Evolutionary conservation across 2,888 invertebrate genomes (phyloP).

Genomic region (Rambutsinella grinnellia): DNA sequence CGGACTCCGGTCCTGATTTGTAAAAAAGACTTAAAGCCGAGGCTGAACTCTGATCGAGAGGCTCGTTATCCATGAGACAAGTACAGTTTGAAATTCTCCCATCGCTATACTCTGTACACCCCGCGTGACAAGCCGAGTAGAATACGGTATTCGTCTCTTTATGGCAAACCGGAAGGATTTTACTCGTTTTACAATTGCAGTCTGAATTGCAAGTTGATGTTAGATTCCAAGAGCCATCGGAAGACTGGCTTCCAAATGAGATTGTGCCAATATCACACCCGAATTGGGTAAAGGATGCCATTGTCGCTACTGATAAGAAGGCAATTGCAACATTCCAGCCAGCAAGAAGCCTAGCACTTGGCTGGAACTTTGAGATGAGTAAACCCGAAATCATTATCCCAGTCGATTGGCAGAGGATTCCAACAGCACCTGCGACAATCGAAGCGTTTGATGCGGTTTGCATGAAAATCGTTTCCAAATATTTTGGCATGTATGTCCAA

Average conservation of each 20-base stretch:
- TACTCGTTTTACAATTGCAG: conserved; percentile 74
- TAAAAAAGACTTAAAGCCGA: no score
- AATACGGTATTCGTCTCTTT: conserved; percentile 74
- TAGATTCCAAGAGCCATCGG: conserved; percentile 69
- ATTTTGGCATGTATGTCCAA: conserved; percentile 79
- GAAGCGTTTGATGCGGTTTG: conserved; percentile 78
- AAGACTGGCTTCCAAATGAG: conserved; percentile 32
- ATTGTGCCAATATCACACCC: conserved; percentile 62
- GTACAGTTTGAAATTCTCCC: conserved; percentile 70
- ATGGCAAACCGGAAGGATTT: conserved; percentile 78
- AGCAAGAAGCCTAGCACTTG: conserved; percentile 69
- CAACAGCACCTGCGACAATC: conserved; percentile 75
- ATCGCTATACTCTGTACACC: conserved; percentile 72
- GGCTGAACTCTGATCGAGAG: no score
- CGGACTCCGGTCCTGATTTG: no score
- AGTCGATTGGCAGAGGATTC: conserved; percentile 74
- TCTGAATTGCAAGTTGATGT: conserved; percentile 73
- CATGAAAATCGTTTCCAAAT: conserved; percentile 81
- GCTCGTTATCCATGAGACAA: no score
- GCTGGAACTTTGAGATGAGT: conserved; percentile 75
- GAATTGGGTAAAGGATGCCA: conserved; percentile 67
- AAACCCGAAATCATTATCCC: conserved; percentile 75
- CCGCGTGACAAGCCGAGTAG: conserved; percentile 82
- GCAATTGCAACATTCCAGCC: conserved; percentile 77
- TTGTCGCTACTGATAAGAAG: conserved; percentile 72